Percentiles rank a stretch among this genome's conserved stretches.
Evolutionary conservation across 2,113 vertebrate species (phyloP).

Genomic region (Laticauda laticaudata): DNA sequence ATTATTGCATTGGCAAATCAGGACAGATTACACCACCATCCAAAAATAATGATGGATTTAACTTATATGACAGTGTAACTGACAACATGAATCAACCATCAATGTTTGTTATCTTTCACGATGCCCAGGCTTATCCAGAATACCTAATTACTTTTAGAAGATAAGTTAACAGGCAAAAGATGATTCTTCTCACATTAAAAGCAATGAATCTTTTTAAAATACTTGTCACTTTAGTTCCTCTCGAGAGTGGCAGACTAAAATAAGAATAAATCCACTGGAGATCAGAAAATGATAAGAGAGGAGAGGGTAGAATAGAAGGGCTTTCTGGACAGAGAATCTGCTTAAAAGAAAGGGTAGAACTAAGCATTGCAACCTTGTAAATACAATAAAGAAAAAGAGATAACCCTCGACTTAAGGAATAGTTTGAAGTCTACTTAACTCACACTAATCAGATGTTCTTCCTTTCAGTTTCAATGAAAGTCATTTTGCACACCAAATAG

Average conservation of each 20-base stretch:
- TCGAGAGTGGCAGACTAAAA: background rate
- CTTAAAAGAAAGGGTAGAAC: background rate
- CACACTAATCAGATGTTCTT: background rate
- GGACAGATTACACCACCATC: slow-evolving; percentile 65
- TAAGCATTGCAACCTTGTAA: background rate
- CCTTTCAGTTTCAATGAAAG: background rate
- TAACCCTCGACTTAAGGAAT: background rate
- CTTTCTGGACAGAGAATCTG: background rate
- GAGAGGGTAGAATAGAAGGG: background rate
- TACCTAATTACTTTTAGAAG: slow-evolving; percentile 80
- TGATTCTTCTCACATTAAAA: background rate
- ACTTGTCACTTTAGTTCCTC: background rate
- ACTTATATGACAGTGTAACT: slow-evolving; percentile 77
- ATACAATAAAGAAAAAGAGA: background rate
- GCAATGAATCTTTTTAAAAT: background rate
- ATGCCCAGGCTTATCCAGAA: slow-evolving; percentile 82
- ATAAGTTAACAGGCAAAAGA: slow-evolving; percentile 25
- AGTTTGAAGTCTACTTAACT: background rate
- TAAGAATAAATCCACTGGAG: background rate
- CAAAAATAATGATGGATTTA: slow-evolving; percentile 44
- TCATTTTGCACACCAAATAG: background rate
- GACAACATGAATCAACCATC: slow-evolving; percentile 45
- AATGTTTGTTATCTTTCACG: slow-evolving; percentile 80
- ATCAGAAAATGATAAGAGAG: background rate
- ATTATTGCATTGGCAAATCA: slow-evolving; percentile 40